A percentile compares a stretch with the other conserved stretches of the same genome.
Evolutionary conservation across 37 sponge, comb jelly and placozoan species (phyloP).

Genomic region (Halichondria panicea): DNA sequence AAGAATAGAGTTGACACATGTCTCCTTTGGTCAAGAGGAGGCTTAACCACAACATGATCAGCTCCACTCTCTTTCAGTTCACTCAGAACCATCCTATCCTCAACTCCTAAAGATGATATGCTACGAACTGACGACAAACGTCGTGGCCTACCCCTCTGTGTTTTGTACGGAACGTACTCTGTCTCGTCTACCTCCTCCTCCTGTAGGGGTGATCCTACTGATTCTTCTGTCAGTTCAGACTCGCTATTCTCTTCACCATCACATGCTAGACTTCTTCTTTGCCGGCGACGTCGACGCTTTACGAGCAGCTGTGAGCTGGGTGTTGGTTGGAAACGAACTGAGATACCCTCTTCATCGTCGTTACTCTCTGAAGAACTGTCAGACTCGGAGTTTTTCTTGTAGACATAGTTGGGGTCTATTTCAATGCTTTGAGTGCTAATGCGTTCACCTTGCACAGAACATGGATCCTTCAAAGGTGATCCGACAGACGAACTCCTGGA

Average conservation of each 20-base stretch:
- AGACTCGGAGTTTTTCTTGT: background rate
- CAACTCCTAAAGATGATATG: no score
- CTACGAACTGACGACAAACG: background rate
- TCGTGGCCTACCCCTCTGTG: background rate
- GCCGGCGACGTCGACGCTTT: background rate
- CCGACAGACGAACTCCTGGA: no score
- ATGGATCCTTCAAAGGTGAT: slow-evolving; percentile 25
- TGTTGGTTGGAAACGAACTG: background rate
- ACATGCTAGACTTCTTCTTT: background rate
- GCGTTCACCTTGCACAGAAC: slow-evolving; percentile 8
- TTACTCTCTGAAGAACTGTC: slow-evolving; percentile 1
- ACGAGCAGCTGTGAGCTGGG: slow-evolving; percentile 17
- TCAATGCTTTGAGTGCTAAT: background rate
- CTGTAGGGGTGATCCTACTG: no score
- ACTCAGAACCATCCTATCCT: no score
- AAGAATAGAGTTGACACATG: slow-evolving; percentile 9
- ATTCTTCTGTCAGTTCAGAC: no score
- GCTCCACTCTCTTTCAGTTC: background rate
- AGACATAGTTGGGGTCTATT: background rate
- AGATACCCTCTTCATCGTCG: background rate
- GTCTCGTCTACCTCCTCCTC: background rate
- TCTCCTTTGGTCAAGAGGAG: background rate
- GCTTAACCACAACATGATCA: background rate
- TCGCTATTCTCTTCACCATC: no score
- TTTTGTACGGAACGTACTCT: background rate